phyloP scores from a whole-genome alignment of 1,140 invertebrate species.

The Acyrthosiphon pisum region DNA sequence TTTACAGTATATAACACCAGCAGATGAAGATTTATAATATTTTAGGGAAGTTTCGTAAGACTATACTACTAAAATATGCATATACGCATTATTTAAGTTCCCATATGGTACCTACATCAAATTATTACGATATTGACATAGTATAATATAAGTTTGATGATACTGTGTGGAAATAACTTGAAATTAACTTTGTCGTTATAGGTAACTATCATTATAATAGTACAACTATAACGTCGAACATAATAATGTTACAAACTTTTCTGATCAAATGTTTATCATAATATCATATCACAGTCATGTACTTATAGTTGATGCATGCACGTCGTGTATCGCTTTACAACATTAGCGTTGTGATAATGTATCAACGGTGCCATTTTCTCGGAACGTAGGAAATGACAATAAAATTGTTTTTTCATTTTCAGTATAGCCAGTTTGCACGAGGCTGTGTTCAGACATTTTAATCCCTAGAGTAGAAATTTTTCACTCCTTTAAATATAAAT shows the following conservation, averaged over 20 bases:
- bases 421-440: neutral
- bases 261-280: neutral
- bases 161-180: neutral
- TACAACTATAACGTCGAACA: neutral
- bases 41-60: neutral
- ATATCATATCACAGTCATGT: neutral
- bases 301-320: neutral
- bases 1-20: neutral
- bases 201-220: neutral
- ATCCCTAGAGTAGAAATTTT: neutral
- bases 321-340: neutral
- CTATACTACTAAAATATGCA: no score
- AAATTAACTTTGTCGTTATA: neutral
- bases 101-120: neutral
- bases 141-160: neutral
- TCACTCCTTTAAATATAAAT: neutral
- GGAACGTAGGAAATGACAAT: neutral
- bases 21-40: neutral
- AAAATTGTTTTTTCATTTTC: neutral
- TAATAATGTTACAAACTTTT: neutral
- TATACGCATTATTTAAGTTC: no score
- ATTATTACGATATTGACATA: neutral
- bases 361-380: neutral
- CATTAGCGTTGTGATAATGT: neutral
- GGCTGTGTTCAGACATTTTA: neutral